phyloP scores from a whole-genome alignment of 1,140 invertebrate genomes.

The Caerostris extrusa region DNA sequence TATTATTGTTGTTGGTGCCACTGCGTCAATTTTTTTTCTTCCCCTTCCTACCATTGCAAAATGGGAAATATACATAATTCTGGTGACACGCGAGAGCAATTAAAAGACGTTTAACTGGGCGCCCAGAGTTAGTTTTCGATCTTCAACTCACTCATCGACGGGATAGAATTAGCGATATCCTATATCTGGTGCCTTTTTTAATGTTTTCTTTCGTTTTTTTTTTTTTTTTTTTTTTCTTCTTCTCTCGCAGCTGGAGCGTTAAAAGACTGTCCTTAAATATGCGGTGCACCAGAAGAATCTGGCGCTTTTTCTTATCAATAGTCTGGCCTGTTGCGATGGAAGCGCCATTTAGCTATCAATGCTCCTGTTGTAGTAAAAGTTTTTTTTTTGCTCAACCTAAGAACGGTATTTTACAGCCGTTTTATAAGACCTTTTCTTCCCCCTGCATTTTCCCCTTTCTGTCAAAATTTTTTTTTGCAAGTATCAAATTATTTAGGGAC shows the following conservation, averaged over 20 bases:
- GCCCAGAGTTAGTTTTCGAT: constrained; percentile 15
- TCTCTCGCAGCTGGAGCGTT: background rate
- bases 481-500: background rate
- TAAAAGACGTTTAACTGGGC: constrained; percentile 36
- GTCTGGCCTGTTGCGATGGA: constrained; percentile 49
- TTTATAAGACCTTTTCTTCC: background rate
- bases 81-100: constrained; percentile 44
- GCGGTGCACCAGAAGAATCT: constrained; percentile 24
- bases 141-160: constrained; percentile 29
- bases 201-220: constrained; percentile 6
- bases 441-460: background rate
- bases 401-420: background rate
- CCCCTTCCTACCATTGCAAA: background rate
- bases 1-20: background rate
- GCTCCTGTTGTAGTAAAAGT: background rate
- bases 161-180: background rate
- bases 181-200: constrained; percentile 23
- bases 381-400: background rate
- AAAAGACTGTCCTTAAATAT: constrained; percentile 46
- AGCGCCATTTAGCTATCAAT: constrained; percentile 37
- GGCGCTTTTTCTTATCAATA: constrained; percentile 40
- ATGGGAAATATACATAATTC: background rate
- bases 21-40: background rate
- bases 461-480: too few species aligned
- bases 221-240: background rate